Percentiles rank a stretch among this genome's conserved stretches.
Conservation (phyloP, 2,113 vertebrate species). For the Alectura lathami region DNA sequence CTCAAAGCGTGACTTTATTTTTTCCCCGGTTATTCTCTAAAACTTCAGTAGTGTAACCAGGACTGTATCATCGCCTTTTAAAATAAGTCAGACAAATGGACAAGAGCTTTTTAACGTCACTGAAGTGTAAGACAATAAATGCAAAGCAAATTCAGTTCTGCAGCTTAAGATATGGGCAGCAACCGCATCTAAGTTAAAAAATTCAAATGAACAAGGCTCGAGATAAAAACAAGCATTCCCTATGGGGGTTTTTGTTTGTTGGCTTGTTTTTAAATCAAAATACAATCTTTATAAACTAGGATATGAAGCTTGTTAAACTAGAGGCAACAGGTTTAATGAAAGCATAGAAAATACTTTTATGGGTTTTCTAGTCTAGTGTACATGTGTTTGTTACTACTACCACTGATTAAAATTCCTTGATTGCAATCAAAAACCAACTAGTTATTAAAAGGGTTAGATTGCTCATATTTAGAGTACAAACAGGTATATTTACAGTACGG, state of each 20-base stretch:
- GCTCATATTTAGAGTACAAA: too few relatives aligned
- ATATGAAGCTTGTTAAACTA: background rate
- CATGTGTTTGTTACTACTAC: background rate
- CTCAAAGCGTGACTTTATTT: background rate
- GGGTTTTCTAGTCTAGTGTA: background rate
- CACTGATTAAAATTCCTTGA: background rate
- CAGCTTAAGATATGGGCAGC: background rate
- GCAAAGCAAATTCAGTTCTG: background rate
- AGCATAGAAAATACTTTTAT: background rate
- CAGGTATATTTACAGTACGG: background rate
- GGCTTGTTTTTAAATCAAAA: background rate
- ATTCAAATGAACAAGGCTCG: background rate
- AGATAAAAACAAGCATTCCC: background rate
- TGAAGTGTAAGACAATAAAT: background rate
- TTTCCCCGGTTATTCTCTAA: background rate
- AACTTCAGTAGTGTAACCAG: background rate
- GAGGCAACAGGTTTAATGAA: background rate
- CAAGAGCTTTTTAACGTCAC: background rate
- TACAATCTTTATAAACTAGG: background rate
- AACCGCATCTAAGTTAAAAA: background rate
- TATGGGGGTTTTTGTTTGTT: background rate
- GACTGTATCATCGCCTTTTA: background rate
- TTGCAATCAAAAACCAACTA: background rate
- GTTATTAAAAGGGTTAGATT: background rate
- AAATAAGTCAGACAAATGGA: background rate